These are phyloP conservation scores for Rhinolophus ferrumequinum DNA, from an alignment of 2,113 vertebrate genomes.

Conservation along the genomic window DNA sequence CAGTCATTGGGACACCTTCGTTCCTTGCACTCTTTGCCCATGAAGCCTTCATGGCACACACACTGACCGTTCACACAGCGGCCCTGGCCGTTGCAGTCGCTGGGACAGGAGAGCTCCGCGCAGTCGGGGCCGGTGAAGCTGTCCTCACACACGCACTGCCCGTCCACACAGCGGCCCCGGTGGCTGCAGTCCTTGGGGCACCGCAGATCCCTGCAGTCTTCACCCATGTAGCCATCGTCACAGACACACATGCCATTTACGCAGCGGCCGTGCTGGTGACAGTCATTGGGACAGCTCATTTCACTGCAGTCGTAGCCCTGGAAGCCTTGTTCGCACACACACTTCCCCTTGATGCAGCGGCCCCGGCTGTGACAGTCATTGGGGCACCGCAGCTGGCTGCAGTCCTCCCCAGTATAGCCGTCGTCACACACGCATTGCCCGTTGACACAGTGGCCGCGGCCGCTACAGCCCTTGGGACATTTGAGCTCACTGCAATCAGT, in stretches of 20 bases:
- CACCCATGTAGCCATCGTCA: constrained; percentile 86
- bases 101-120: constrained; percentile 88
- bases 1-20: constrained; percentile 90
- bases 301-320: constrained; percentile 88
- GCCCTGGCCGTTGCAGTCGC: constrained; percentile 89
- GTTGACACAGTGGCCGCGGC: constrained; percentile 87
- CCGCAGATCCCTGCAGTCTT: constrained; percentile 89
- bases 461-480: constrained; percentile 91
- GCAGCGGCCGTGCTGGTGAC: constrained; percentile 88
- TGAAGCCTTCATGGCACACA: constrained; percentile 90
- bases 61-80: constrained; percentile 91
- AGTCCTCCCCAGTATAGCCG: constrained; percentile 91
- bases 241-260: constrained; percentile 92
- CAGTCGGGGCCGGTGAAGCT: constrained; percentile 92
- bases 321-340: constrained; percentile 89
- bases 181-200: constrained; percentile 91
- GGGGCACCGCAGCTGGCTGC: constrained; percentile 90
- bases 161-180: constrained; percentile 90
- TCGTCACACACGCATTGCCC: constrained; percentile 92
- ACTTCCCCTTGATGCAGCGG: constrained; percentile 89
- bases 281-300: constrained; percentile 91
- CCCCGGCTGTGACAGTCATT: constrained; percentile 89
- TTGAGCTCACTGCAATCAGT: constrained; percentile 89
- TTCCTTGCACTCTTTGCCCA: constrained; percentile 87
- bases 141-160: constrained; percentile 90